phyloP scores from a whole-genome alignment of 2,113 vertebrate genomes.

The Etia nguti region DNA sequence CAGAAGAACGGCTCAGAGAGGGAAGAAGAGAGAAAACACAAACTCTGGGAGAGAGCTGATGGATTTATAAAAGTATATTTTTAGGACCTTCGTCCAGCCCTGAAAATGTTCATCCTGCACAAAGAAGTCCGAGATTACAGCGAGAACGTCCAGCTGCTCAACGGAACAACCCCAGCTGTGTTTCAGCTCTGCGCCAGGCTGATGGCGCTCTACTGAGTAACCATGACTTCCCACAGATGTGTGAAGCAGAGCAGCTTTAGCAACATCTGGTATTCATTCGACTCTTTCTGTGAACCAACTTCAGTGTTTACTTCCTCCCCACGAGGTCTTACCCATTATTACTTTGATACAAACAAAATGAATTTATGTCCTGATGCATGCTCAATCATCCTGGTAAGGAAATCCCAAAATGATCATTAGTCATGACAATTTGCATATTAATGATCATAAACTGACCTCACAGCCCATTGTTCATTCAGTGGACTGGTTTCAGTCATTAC shows the following conservation, averaged over 20 bases:
- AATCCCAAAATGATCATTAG: background rate
- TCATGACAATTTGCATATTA: background rate
- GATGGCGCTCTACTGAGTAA: background rate
- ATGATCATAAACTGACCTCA: background rate
- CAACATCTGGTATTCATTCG: background rate
- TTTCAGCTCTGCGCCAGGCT: background rate
- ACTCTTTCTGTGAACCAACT: background rate
- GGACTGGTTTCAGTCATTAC: background rate
- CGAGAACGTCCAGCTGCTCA: background rate
- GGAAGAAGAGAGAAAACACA: background rate
- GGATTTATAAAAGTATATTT: background rate
- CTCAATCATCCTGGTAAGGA: background rate
- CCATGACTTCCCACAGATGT: background rate
- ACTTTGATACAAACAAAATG: background rate
- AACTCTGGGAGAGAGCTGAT: background rate
- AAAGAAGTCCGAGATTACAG: background rate
- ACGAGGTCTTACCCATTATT: background rate
- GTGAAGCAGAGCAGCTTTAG: background rate
- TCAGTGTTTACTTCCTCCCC: background rate
- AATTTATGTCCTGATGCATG: background rate
- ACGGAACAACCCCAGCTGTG: background rate
- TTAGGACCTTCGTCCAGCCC: background rate
- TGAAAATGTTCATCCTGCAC: background rate
- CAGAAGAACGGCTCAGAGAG: background rate
- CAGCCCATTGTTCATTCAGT: background rate